phyloP scores from a whole-genome alignment of 2,888 invertebrate genomes.

The Callimorpha dominula region DNA sequence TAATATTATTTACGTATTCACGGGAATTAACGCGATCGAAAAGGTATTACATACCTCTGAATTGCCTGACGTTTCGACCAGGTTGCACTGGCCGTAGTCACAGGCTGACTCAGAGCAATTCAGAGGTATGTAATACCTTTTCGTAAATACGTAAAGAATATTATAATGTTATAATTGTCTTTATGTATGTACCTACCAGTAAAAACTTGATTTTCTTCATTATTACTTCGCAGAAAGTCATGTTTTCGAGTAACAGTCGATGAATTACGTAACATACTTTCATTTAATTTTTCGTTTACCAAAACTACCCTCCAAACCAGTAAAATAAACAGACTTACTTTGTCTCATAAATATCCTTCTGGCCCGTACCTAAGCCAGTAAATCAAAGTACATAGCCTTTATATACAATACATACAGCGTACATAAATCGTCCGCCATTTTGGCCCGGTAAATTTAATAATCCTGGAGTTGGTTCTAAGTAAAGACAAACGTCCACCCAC shows the following conservation, averaged over 20 bases:
- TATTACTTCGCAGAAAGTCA: background rate
- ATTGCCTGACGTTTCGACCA: no score
- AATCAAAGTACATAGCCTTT: slow-evolving; percentile 53
- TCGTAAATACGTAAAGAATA: no score
- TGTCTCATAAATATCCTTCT: slow-evolving; percentile 40
- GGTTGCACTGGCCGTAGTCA: no score
- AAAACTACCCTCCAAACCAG: slow-evolving; percentile 17
- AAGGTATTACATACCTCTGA: no score
- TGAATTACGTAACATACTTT: background rate
- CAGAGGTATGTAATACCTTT: no score
- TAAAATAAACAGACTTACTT: slow-evolving; percentile 26
- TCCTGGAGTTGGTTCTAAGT: slow-evolving; percentile 62
- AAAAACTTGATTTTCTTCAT: background rate
- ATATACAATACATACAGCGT: slow-evolving; percentile 45
- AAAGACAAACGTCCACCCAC: slow-evolving; percentile 76
- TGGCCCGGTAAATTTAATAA: slow-evolving; percentile 79
- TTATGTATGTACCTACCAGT: background rate
- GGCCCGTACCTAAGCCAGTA: slow-evolving; percentile 47
- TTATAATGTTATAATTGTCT: no score
- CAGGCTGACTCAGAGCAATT: no score
- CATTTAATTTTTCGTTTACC: background rate
- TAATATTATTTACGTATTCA: no score
- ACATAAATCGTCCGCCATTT: slow-evolving; percentile 63
- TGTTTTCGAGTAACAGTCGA: background rate
- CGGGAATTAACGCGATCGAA: no score